Percentiles rank a stretch among this genome's conserved stretches.
Evolutionary conservation across 2,888 invertebrate species (phyloP).

Genomic region (Drosophila putrida): DNA sequence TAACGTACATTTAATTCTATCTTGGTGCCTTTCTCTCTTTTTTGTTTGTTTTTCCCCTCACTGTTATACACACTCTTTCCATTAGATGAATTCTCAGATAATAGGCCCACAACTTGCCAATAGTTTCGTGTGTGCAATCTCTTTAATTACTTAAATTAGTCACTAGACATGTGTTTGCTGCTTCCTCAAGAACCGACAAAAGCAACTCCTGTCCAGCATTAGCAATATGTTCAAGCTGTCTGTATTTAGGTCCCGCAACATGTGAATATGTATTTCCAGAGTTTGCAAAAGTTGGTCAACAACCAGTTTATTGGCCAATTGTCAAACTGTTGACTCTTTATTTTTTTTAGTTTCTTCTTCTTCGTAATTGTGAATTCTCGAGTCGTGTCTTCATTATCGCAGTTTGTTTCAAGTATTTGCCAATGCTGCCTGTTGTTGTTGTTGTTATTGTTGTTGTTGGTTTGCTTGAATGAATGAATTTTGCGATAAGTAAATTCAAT

Average conservation of each 20-base stretch:
- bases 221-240: conserved; percentile 4
- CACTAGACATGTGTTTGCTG: conserved; percentile 7
- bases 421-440: conserved; percentile 32
- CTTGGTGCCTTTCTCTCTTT: background rate
- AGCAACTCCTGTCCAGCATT: conserved; percentile 16
- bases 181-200: conserved; percentile 17
- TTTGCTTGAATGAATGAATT: conserved; percentile 73
- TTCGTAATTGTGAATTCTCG: conserved; percentile 30
- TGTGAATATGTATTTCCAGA: conserved; percentile 7
- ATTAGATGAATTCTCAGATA: conserved; percentile 26
- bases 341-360: conserved; percentile 4
- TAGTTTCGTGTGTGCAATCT: conserved; percentile 31
- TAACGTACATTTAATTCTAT: background rate
- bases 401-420: conserved; percentile 37
- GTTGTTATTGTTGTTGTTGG: conserved; percentile 41
- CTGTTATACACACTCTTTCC: background rate
- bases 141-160: conserved; percentile 44
- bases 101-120: conserved; percentile 24
- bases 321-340: conserved; percentile 34
- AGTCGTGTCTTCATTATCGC: conserved; percentile 49
- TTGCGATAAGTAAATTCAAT: conserved; percentile 80
- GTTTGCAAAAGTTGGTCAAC: conserved; percentile 12
- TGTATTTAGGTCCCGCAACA: conserved; percentile 40
- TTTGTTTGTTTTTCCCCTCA: background rate
- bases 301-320: conserved; percentile 55